A percentile compares a stretch with the other conserved stretches of the same genome.
Conservation (phyloP, 2,888 invertebrate species). For the Lasioglossum lativentre region DNA sequence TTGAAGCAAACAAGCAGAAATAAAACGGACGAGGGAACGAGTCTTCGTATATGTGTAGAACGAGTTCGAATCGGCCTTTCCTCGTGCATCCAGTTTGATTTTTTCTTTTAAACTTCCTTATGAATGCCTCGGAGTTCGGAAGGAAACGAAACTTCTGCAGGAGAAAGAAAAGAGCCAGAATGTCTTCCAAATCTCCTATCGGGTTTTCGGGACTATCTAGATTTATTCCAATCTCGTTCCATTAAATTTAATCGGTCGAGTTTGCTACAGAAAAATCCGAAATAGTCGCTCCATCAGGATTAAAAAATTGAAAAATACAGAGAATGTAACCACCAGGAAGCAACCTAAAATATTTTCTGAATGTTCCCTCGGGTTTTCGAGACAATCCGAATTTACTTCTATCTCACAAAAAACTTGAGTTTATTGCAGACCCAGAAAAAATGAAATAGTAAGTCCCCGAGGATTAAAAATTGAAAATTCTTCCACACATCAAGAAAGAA, state of each 20-base stretch:
- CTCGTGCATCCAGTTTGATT: not conserved
- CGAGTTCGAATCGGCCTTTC: not conserved
- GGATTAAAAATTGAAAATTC: too few species aligned
- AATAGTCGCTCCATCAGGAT: not conserved
- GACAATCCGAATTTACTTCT: too few species aligned
- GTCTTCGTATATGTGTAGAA: not conserved
- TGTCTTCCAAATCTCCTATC: not conserved
- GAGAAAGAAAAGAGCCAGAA: not conserved
- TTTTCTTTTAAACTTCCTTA: not conserved
- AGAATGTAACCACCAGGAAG: not conserved
- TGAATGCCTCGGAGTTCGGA: not conserved
- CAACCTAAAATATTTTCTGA: not conserved
- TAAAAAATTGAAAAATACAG: not conserved
- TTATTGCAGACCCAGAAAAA: too few species aligned
- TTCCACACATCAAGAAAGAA: too few species aligned
- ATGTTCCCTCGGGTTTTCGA: too few species aligned
- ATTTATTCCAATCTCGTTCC: not conserved
- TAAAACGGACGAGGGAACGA: not conserved
- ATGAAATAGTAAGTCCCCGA: too few species aligned
- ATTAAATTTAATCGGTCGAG: not conserved
- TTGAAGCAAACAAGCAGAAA: not conserved
- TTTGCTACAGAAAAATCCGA: not conserved
- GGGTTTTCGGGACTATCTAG: not conserved
- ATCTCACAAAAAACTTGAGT: too few species aligned
- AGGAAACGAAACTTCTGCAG: not conserved